Conservation (phyloP, 1,140 invertebrate genomes). For the Aphaenogaster floridana region DNA sequence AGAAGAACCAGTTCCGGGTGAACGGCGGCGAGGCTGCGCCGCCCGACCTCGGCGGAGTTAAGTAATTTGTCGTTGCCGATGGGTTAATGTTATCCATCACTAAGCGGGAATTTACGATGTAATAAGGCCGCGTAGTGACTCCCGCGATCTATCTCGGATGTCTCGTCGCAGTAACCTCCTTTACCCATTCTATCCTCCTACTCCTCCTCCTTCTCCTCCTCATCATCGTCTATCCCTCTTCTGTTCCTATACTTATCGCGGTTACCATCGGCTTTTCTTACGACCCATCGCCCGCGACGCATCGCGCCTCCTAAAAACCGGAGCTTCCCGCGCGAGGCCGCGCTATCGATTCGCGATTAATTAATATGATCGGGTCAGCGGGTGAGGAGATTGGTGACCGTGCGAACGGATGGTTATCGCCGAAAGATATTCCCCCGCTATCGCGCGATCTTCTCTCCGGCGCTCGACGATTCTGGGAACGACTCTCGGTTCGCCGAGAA, state of each 20-base stretch:
- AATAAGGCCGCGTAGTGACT: slow-evolving; percentile 80
- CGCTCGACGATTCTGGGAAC: slow-evolving; percentile 29
- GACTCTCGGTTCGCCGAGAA: neutral
- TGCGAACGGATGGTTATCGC: slow-evolving; percentile 59
- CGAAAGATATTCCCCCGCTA: slow-evolving; percentile 42
- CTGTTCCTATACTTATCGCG: slow-evolving; percentile 55
- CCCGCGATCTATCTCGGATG: slow-evolving; percentile 76
- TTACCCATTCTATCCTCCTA: slow-evolving; percentile 3
- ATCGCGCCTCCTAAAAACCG: slow-evolving; percentile 11
- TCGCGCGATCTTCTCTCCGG: slow-evolving; percentile 41
- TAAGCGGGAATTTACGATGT: slow-evolving; percentile 82
- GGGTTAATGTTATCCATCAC: slow-evolving; percentile 84
- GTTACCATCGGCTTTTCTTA: slow-evolving; percentile 51
- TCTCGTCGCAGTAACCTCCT: slow-evolving; percentile 55
- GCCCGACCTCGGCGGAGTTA: slow-evolving; percentile 72
- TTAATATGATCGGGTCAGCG: slow-evolving; percentile 50
- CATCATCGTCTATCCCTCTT: slow-evolving; percentile 1
- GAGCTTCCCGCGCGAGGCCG: slow-evolving; percentile 34
- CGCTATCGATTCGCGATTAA: slow-evolving; percentile 59
- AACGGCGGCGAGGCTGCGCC: slow-evolving; percentile 42
- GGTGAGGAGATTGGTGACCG: slow-evolving; percentile 33
- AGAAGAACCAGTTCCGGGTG: slow-evolving; percentile 69
- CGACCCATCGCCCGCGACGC: slow-evolving; percentile 12
- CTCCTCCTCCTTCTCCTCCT: neutral
- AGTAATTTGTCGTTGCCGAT: slow-evolving; percentile 84